Evolutionary conservation across 2,113 vertebrate species (phyloP).

Genomic region (Podarcis muralis): DNA sequence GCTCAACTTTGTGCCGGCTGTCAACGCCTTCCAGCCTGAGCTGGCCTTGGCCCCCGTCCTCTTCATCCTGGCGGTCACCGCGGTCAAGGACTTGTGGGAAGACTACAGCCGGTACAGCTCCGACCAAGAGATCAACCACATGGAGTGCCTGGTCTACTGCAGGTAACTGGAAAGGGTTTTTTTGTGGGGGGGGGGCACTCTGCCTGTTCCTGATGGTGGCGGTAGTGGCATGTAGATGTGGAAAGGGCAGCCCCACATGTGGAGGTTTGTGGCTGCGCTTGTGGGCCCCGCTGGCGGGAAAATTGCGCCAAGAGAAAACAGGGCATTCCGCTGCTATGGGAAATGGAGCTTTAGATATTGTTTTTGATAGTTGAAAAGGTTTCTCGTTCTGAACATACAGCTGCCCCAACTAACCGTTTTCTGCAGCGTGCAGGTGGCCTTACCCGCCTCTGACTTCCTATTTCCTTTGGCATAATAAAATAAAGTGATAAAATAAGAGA

Average conservation of each 20-base stretch:
- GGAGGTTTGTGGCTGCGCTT: background rate
- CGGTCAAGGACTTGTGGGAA: conserved; percentile 97
- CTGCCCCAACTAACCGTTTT: background rate
- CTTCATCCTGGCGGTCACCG: conserved; percentile 94
- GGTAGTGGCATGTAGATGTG: background rate
- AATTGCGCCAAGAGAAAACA: too few species aligned
- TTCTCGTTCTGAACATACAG: background rate
- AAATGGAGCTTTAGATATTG: too few species aligned
- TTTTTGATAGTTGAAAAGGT: background rate
- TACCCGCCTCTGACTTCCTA: background rate
- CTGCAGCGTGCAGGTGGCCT: background rate
- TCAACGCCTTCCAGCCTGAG: conserved; percentile 95
- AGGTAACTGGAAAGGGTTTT: conserved; percentile 75
- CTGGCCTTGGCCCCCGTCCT: conserved; percentile 92
- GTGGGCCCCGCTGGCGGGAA: background rate
- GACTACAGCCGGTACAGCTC: conserved; percentile 94
- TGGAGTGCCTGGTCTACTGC: conserved; percentile 94
- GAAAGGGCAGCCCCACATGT: background rate
- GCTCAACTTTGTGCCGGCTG: conserved; percentile 92
- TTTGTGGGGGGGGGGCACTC: background rate
- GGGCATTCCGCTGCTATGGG: too few species aligned
- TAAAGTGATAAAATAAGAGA: background rate
- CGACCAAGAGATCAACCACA: conserved; percentile 94
- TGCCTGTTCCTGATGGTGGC: background rate
- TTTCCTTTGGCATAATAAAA: background rate